Conservation (phyloP, 2,113 vertebrate species). For the Cebus imitator region DNA sequence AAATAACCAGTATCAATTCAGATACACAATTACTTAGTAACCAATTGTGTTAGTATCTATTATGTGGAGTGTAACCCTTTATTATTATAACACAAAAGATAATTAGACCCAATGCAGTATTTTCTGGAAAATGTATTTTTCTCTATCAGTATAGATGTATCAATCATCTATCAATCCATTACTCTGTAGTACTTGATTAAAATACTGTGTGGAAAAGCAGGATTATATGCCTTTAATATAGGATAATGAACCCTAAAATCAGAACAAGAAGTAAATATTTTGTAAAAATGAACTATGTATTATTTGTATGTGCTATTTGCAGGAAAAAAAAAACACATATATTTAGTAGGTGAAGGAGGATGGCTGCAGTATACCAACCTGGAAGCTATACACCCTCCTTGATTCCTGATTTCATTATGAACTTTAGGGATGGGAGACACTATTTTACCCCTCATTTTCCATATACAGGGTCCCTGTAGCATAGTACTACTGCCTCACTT, state of each 20-base stretch:
- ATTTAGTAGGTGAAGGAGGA: neutral
- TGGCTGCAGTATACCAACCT: neutral
- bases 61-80: fast-evolving
- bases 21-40: neutral
- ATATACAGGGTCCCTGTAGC: neutral
- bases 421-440: neutral
- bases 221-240: neutral
- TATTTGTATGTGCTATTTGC: neutral
- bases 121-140: neutral
- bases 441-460: neutral
- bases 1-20: neutral
- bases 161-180: neutral
- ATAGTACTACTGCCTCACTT: neutral
- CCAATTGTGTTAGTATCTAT: neutral
- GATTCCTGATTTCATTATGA: neutral
- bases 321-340: neutral
- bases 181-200: neutral
- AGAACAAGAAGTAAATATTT: neutral
- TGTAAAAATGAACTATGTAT: neutral
- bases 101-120: neutral
- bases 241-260: neutral
- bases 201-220: neutral
- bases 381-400: neutral
- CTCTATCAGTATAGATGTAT: neutral
- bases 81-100: neutral